These are phyloP conservation scores for Terrapene triunguis DNA, from an alignment of 2,113 vertebrate species.

Conservation along the genomic window DNA sequence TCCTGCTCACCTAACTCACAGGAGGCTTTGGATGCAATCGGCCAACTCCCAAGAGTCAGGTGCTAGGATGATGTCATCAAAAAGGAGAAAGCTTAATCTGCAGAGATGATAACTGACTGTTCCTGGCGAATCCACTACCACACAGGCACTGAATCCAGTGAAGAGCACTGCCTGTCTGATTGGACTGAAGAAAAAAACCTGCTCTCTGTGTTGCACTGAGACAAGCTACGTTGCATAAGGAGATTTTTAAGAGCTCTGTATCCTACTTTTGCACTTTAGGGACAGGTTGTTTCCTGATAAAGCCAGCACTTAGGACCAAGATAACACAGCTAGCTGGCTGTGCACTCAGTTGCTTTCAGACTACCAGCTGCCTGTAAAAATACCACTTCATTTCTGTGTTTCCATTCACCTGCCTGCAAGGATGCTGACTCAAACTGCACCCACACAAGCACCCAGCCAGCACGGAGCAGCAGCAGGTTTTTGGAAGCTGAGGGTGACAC, in stretches of 20 bases:
- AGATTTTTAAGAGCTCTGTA: rapidly evolving
- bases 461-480: background rate
- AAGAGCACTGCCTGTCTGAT: background rate
- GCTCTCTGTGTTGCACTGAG: background rate
- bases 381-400: background rate
- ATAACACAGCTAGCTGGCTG: background rate
- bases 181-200: background rate
- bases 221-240: background rate
- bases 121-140: background rate
- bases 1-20: rapidly evolving
- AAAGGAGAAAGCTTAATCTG: background rate
- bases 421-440: background rate
- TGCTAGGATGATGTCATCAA: background rate
- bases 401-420: background rate
- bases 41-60: background rate
- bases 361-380: rapidly evolving
- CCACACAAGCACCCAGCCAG: background rate
- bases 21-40: rapidly evolving
- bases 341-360: background rate
- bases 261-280: background rate
- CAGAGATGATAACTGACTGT: background rate
- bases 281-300: background rate
- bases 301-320: no score
- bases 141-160: background rate
- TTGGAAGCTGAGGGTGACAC: background rate